A percentile compares a stretch with the other conserved stretches of the same genome.
phyloP scores from a whole-genome alignment of 2,113 vertebrate species.

The Cebus imitator region DNA sequence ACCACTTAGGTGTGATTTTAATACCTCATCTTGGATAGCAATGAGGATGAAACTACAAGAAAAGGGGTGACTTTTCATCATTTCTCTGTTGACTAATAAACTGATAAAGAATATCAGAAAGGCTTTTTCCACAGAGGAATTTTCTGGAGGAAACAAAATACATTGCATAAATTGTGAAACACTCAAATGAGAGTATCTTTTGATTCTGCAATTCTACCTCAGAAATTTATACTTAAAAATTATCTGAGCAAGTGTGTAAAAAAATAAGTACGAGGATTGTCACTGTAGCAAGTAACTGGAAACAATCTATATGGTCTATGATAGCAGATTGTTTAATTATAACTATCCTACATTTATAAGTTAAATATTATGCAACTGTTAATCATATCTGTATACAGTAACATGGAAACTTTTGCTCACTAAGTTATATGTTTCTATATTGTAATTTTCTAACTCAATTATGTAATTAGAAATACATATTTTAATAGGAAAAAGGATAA shows the following conservation, averaged over 20 bases:
- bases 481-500: background rate
- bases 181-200: background rate
- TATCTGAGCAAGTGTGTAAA: background rate
- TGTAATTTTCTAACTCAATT: slow-evolving; percentile 17
- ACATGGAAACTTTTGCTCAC: background rate
- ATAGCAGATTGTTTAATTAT: background rate
- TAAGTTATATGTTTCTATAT: background rate
- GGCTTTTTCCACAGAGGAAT: background rate
- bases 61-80: background rate
- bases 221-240: background rate
- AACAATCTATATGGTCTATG: background rate
- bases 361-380: background rate
- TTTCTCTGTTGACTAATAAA: slow-evolving; percentile 6
- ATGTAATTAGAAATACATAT: background rate
- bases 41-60: background rate
- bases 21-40: background rate
- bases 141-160: background rate
- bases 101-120: background rate
- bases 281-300: background rate
- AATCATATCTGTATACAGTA: background rate
- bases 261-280: background rate
- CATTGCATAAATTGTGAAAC: background rate
- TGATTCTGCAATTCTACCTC: background rate
- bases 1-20: background rate
- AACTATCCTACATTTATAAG: background rate